phyloP scores from a whole-genome alignment of 2,888 invertebrate species.

The Bellardia bayeri region DNA sequence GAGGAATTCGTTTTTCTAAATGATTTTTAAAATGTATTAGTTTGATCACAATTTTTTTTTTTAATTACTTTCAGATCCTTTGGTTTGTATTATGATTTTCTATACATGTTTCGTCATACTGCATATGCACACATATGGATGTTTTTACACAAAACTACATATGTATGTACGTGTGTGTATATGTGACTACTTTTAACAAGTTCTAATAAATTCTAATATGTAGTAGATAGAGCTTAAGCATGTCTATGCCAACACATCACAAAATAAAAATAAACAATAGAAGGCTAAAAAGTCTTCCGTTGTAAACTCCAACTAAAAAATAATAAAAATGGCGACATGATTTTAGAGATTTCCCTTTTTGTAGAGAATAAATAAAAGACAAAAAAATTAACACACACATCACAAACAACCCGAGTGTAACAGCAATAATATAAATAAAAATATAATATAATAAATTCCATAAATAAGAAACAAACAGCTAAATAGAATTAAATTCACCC shows the following conservation, averaged over 20 bases:
- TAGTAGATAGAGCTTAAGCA: constrained; percentile 61
- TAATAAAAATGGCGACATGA: constrained; percentile 70
- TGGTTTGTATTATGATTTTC: too few species aligned
- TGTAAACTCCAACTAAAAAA: constrained; percentile 51
- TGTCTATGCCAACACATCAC: constrained; percentile 58
- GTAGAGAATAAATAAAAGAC: not conserved
- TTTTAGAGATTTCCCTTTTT: constrained; percentile 42
- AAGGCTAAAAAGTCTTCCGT: constrained; percentile 19
- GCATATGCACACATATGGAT: not conserved
- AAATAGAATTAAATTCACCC: too few species aligned
- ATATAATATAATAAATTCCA: not conserved
- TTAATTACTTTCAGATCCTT: too few species aligned
- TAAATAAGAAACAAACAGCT: too few species aligned
- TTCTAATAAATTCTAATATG: constrained; percentile 52
- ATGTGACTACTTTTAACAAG: not conserved
- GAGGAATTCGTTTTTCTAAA: too few species aligned
- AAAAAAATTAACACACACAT: constrained; percentile 15
- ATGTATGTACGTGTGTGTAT: not conserved
- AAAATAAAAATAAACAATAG: constrained; percentile 24
- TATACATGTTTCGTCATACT: not conserved
- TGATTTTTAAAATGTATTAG: too few species aligned
- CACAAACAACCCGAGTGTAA: constrained; percentile 24
- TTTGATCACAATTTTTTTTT: too few species aligned
- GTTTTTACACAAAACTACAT: not conserved
- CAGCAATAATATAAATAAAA: constrained; percentile 7